Conservation (phyloP, 37 sponge, comb jelly and placozoan genomes). For the Aphrocallistes beatrix region DNA sequence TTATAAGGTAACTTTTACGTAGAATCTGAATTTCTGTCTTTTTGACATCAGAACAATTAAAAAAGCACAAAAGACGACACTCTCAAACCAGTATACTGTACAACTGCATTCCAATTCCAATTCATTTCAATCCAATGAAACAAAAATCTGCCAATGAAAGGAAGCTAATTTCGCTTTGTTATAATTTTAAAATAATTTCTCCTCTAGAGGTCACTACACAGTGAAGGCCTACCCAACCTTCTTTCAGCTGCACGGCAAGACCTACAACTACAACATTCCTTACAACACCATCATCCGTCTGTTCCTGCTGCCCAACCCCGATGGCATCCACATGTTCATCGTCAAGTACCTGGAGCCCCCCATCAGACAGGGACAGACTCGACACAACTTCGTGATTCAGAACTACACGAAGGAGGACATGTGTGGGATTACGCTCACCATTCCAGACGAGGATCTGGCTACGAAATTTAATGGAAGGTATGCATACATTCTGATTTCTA, state of each 20-base stretch:
- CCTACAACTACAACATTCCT: slow-evolving; percentile 93
- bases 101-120: too few species aligned
- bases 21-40: too few species aligned
- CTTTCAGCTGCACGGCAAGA: slow-evolving; percentile 86
- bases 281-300: slow-evolving; percentile 60
- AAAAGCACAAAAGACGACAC: too few species aligned
- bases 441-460: slow-evolving; percentile 47
- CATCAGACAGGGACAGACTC: slow-evolving; percentile 91
- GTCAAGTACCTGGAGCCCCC: slow-evolving; percentile 88
- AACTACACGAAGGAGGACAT: slow-evolving; percentile 56
- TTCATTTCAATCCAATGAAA: too few species aligned
- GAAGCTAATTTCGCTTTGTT: neutral
- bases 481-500: neutral
- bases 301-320: slow-evolving; percentile 84
- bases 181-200: neutral
- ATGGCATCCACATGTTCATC: slow-evolving; percentile 85
- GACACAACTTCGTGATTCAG: slow-evolving; percentile 78
- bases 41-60: too few species aligned
- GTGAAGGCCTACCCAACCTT: slow-evolving; percentile 88
- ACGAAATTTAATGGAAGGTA: neutral
- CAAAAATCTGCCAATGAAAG: too few species aligned
- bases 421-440: slow-evolving; percentile 51
- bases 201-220: slow-evolving; percentile 76
- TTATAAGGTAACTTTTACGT: too few species aligned
- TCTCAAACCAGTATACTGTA: too few species aligned